A percentile compares a stretch with the other conserved stretches of the same genome.
Conservation (phyloP, 2,888 invertebrate genomes). For the Leptopilina myrica region DNA sequence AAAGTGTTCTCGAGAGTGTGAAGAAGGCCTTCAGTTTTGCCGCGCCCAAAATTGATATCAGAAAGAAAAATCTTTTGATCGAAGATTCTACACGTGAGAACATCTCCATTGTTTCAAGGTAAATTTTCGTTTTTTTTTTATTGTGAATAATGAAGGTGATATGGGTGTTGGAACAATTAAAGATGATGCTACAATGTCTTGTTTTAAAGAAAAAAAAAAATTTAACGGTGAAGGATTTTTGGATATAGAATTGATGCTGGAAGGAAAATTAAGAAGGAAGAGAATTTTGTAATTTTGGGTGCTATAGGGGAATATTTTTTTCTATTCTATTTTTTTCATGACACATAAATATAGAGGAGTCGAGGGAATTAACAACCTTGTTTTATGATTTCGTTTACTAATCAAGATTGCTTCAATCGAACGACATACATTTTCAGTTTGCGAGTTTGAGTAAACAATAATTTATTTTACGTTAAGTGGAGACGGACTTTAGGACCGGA, state of each 20-base stretch:
- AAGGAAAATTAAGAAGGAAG: too few species aligned
- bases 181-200: too few species aligned
- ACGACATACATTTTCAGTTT: constrained; percentile 1
- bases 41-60: constrained; percentile 74
- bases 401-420: constrained; percentile 15
- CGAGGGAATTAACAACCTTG: too few species aligned
- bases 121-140: constrained; percentile 46
- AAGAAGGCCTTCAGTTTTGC: constrained; percentile 81
- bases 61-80: constrained; percentile 74
- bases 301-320: too few species aligned
- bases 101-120: constrained; percentile 76
- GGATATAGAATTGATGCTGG: too few species aligned
- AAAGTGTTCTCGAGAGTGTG: constrained; percentile 80
- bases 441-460: constrained; percentile 16
- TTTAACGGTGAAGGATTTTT: too few species aligned
- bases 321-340: too few species aligned
- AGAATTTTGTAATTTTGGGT: too few species aligned
- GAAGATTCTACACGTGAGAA: constrained; percentile 72
- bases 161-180: not conserved
- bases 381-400: not conserved
- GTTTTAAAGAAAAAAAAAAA: too few species aligned
- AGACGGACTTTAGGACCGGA: constrained; percentile 65
- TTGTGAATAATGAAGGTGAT: not conserved
- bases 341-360: too few species aligned
- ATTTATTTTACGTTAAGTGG: constrained; percentile 57